phyloP scores from a whole-genome alignment of 2,888 invertebrate species.

The Dusona sp. region DNA sequence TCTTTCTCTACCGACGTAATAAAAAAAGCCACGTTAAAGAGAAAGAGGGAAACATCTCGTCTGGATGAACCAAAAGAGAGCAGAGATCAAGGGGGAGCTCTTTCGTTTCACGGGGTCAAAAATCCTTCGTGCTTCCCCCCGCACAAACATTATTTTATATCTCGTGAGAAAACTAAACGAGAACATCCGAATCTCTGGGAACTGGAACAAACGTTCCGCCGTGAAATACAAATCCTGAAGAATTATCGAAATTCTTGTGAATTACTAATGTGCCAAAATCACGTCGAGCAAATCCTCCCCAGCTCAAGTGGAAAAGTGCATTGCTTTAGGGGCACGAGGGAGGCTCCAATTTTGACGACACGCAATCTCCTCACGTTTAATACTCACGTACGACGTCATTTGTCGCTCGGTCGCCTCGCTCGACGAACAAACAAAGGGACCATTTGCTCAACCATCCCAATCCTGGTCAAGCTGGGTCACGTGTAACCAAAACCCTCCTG shows the following conservation, averaged over 20 bases:
- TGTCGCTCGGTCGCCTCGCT: conserved; percentile 68
- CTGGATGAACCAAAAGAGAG: conserved; percentile 5
- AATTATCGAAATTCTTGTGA: conserved; percentile 32
- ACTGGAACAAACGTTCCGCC: conserved; percentile 35
- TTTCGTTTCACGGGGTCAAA: conserved; percentile 29
- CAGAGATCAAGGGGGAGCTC: conserved; percentile 24
- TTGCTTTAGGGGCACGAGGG: background rate
- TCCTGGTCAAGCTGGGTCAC: conserved; percentile 15
- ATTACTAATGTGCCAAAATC: conserved; percentile 9
- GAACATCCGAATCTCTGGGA: conserved; percentile 34
- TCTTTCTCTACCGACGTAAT: conserved; percentile 14
- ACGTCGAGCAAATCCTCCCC: background rate
- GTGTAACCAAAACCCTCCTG: background rate
- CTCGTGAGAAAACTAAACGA: conserved; percentile 51
- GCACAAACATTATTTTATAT: background rate
- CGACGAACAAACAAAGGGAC: conserved; percentile 70
- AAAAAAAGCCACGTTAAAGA: conserved; percentile 1
- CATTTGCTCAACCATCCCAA: conserved; percentile 55
- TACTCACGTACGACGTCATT: conserved; percentile 70
- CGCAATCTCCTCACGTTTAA: background rate
- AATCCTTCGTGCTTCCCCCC: conserved; percentile 16
- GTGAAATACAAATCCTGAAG: conserved; percentile 11
- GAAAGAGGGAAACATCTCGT: conserved; percentile 1
- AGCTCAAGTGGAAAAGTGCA: background rate
- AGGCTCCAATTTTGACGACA: background rate